Percentiles rank a stretch among this genome's conserved stretches.
Conservation (phyloP, 2,113 vertebrate species). For the Phyllostomus discolor region DNA sequence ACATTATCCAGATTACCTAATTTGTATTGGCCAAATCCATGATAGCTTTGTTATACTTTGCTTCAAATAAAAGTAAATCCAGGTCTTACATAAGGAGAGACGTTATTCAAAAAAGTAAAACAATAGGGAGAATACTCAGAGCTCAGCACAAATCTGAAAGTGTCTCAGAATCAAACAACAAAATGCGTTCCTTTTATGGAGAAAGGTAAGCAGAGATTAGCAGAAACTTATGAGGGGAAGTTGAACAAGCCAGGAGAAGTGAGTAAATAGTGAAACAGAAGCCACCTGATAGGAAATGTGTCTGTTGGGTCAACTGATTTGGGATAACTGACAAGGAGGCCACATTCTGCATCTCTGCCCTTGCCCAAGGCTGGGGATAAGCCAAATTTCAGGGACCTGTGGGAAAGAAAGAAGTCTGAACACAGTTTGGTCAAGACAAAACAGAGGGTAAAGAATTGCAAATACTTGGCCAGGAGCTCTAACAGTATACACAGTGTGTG, state of each 20-base stretch:
- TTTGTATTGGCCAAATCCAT: neutral
- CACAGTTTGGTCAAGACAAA: neutral
- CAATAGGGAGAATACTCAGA: neutral
- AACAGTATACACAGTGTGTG: rapidly evolving
- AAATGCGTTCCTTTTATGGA: neutral
- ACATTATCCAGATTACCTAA: neutral
- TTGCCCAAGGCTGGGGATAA: neutral
- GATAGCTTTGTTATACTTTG: neutral
- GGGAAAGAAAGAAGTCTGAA: neutral
- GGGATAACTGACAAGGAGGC: rapidly evolving
- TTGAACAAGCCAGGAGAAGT: neutral
- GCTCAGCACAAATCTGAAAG: neutral
- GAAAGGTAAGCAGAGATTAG: neutral
- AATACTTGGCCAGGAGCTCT: neutral
- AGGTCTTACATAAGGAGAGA: neutral
- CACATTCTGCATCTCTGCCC: neutral
- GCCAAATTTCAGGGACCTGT: neutral
- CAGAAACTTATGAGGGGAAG: neutral
- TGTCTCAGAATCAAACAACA: neutral
- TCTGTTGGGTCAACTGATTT: neutral
- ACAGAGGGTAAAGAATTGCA: neutral
- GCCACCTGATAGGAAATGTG: neutral
- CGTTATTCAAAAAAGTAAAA: neutral
- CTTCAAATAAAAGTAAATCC: neutral
- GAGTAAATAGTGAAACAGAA: neutral